Evolutionary conservation across 1,140 invertebrate species (phyloP), one percentile per base, ranked within the genome.

Genomic region (Dinothrombium tinctorium): DNA sequence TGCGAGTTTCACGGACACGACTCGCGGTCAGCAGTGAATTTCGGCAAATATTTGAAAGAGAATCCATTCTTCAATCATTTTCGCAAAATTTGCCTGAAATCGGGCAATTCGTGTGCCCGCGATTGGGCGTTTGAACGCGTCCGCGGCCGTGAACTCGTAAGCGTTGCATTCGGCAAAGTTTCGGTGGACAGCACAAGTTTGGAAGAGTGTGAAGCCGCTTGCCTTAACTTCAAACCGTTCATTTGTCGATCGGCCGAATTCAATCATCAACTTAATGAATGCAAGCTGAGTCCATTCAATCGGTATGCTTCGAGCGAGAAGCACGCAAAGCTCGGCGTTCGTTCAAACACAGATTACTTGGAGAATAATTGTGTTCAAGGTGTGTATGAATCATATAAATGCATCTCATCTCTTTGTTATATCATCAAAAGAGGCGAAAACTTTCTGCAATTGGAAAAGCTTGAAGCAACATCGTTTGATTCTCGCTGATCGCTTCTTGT

Each of bases 121-220:
- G 77, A 79, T 19, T 89, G 82, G 82, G 79, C 78, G 59, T 82
- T 83, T 59, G 82, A 87, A 62, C 68, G 80, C 42, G 80, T 86
- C 17, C 75, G 78, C 56, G 77, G 76, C 51, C 49, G 52, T 24
- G 42, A 50, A n/a, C 42, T 58, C 6, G 35, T 37, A 3, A 44
- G 44, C 14, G 43, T 47, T n/a, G 42, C 49, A 22, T 75, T 81
- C 56, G 66, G 71, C 46, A 77, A 74, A 20, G 23, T 42, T 17
- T n/a, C 43, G 9, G 47, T 48, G 2, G 47, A 49, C 15, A 49
- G 42, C 0, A 73, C 75, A 28, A 69, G 49, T 8, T 66, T 80
- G 51, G 75, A 78, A 50, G 77, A 81, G 59, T 89, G 82, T 58
- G 66, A 82, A 41, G 76, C 82, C 59, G 62, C 81, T 44, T 89